Evolutionary conservation across 2,113 vertebrate genomes (phyloP).

Genomic region (Coturnix japonica): DNA sequence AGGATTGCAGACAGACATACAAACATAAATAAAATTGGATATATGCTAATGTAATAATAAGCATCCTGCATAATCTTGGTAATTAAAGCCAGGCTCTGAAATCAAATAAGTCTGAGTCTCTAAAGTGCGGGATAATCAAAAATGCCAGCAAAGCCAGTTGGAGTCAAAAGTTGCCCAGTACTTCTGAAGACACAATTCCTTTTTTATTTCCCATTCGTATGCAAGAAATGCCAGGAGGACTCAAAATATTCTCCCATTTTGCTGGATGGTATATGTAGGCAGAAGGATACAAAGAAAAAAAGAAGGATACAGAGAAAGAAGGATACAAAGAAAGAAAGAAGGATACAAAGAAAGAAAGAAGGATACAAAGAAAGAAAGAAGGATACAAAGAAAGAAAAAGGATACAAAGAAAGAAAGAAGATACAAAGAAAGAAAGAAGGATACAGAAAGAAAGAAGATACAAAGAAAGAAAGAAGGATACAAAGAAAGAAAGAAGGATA

Average conservation of each 20-base stretch:
- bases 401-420: too few species aligned
- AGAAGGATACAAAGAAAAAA: not conserved
- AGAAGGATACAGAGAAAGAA: too few species aligned
- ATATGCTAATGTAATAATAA: not conserved
- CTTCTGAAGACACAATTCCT: not conserved
- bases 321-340: too few species aligned
- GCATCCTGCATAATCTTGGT: not conserved
- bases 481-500: not conserved
- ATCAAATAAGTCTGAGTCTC: not conserved
- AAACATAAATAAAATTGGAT: not conserved
- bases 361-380: too few species aligned
- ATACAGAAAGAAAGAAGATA: too few species aligned
- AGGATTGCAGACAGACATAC: not conserved
- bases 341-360: too few species aligned
- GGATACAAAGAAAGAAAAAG: too few species aligned
- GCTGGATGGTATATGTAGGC: not conserved
- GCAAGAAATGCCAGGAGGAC: not conserved
- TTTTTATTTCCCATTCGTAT: not conserved
- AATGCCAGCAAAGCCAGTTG: not conserved
- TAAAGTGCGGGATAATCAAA: not conserved
- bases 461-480: not conserved
- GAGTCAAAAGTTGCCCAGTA: not conserved
- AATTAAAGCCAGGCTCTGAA: not conserved
- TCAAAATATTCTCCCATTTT: not conserved
- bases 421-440: too few species aligned